Percentiles rank a stretch among this genome's conserved stretches.
Conservation (phyloP, 2,113 vertebrate species). For the Vidua chalybeata region DNA sequence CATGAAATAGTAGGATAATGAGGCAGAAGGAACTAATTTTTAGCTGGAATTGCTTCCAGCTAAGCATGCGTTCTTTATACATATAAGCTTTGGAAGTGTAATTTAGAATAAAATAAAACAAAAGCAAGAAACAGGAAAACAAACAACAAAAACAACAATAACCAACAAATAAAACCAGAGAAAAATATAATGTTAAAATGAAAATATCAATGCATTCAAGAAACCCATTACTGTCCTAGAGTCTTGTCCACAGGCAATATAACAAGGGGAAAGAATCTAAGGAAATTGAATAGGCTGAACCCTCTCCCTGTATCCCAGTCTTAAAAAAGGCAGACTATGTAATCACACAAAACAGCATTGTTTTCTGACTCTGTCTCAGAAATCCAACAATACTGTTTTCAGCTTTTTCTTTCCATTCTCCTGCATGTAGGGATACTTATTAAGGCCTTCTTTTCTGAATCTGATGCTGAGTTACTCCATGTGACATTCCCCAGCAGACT, state of each 20-base stretch:
- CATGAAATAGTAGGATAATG: constrained; percentile 59
- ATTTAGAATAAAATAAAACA: not conserved
- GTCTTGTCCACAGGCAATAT: not conserved
- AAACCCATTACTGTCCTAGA: not conserved
- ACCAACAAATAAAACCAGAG: not conserved
- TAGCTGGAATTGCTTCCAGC: constrained; percentile 42
- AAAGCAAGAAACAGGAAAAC: not conserved
- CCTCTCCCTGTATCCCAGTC: not conserved
- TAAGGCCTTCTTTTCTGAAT: not conserved
- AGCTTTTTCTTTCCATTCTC: not conserved
- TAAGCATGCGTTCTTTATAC: constrained; percentile 12
- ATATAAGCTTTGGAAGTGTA: not conserved
- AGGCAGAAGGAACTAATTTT: constrained; percentile 60
- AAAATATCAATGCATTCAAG: not conserved
- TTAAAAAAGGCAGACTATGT: not conserved
- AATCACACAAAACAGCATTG: not conserved
- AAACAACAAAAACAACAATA: not conserved
- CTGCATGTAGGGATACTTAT: not conserved
- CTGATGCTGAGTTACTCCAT: not conserved
- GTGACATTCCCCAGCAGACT: not conserved
- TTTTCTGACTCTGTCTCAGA: not conserved
- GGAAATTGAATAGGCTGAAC: not conserved
- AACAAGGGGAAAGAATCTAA: not conserved
- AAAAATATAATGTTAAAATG: not conserved
- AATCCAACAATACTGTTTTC: not conserved